Conservation (phyloP, 1,140 invertebrate genomes). For the Drosophila pruinosa region DNA sequence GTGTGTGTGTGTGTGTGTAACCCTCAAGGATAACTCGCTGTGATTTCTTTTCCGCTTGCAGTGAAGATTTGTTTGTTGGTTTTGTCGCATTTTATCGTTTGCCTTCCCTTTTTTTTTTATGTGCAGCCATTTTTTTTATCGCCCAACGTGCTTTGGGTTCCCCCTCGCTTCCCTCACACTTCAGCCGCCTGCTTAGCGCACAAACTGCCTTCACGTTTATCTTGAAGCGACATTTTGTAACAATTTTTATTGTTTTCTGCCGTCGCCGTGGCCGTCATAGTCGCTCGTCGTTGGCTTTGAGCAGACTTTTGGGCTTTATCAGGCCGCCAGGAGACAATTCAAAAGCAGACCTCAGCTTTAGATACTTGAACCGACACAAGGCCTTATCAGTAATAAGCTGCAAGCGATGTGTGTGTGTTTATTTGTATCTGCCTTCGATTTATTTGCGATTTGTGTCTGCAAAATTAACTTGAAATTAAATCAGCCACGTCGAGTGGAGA, state of each 20-base stretch:
- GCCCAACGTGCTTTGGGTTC: conserved; percentile 38
- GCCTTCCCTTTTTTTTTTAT: conserved; percentile 68
- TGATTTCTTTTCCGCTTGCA: conserved; percentile 20
- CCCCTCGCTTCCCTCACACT: neutral
- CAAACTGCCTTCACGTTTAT: conserved; percentile 49
- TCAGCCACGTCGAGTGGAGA: conserved; percentile 38
- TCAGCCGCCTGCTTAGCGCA: neutral
- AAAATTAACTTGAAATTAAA: conserved; percentile 75
- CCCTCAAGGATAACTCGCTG: conserved; percentile 40
- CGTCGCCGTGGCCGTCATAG: conserved; percentile 11
- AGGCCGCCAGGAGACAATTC: conserved; percentile 1
- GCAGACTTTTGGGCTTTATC: conserved; percentile 49
- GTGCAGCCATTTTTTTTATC: conserved; percentile 75
- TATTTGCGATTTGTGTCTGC: conserved; percentile 63
- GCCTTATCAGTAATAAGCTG: conserved; percentile 27
- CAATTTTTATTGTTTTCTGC: conserved; percentile 77
- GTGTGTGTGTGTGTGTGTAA: conserved; percentile 3
- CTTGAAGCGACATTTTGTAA: conserved; percentile 69
- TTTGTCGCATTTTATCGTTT: conserved; percentile 75
- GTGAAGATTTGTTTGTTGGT: conserved; percentile 47
- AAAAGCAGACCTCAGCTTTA: conserved; percentile 28
- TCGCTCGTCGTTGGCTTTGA: conserved; percentile 47
- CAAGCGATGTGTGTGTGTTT: conserved; percentile 12
- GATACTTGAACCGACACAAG: conserved; percentile 22
- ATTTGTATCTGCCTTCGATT: conserved; percentile 37